Evolutionary conservation across 2,113 vertebrate species (phyloP).

Genomic region (Grammomys dolichurus): DNA sequence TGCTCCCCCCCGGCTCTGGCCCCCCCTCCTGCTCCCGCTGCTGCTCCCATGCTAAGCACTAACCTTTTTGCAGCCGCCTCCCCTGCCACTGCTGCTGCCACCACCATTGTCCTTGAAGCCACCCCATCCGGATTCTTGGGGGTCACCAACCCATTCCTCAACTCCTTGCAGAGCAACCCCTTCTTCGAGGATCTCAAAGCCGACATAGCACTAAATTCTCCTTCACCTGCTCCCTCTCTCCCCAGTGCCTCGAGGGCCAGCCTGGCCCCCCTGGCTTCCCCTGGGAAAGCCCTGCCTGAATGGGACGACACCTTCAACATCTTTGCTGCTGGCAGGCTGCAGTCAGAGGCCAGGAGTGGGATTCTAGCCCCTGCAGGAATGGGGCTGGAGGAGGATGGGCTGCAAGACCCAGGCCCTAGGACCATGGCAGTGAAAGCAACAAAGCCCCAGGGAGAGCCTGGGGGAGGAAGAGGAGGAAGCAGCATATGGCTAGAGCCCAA

Average conservation of each 20-base stretch:
- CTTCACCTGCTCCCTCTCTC: conserved; percentile 93
- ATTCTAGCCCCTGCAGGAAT: conserved; percentile 56
- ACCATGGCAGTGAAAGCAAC: conserved; percentile 48
- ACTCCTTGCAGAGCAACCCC: conserved; percentile 92
- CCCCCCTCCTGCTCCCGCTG: conserved; percentile 81
- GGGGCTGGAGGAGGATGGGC: conserved; percentile 79
- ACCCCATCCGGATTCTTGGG: conserved; percentile 85
- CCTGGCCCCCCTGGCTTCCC: conserved; percentile 83
- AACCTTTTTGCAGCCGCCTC: conserved; percentile 84
- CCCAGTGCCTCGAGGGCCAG: conserved; percentile 91
- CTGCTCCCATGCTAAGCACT: conserved; percentile 86
- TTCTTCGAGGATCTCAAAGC: conserved; percentile 92
- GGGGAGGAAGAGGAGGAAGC: conserved; percentile 69
- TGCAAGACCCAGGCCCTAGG: conserved; percentile 14
- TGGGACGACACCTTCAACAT: conserved; percentile 93
- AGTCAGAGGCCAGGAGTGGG: conserved; percentile 78
- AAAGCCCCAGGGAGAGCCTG: conserved; percentile 42
- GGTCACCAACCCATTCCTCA: conserved; percentile 93
- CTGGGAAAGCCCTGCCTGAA: conserved; percentile 81
- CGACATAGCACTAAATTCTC: conserved; percentile 89
- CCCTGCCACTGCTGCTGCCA: conserved; percentile 80
- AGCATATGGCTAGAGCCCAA: conserved; percentile 47
- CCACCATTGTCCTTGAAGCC: conserved; percentile 84
- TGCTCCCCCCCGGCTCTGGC: conserved; percentile 86
- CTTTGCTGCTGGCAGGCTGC: conserved; percentile 92